These are phyloP conservation scores for Anguilla megastoma DNA, from an alignment of 2,797 vertebrate species.

Conservation along the genomic window DNA sequence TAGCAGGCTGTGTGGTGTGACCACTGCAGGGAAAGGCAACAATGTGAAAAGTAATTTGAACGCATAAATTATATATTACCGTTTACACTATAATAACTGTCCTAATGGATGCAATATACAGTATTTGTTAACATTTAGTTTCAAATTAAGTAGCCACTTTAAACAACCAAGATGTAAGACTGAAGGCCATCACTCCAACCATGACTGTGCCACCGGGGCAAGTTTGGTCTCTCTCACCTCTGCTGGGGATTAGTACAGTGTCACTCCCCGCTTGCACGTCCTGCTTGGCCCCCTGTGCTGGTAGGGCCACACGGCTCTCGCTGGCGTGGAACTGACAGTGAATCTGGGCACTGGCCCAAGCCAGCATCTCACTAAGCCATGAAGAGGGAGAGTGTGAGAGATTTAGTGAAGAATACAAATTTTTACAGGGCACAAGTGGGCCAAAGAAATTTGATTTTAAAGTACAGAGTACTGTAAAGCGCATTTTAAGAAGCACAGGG, in stretches of 20 bases:
- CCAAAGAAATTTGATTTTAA: not conserved
- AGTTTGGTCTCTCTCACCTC: conserved; percentile 75
- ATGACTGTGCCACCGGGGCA: not conserved
- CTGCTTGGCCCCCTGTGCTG: conserved; percentile 83
- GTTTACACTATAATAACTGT: not conserved
- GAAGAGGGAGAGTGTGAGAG: conserved; percentile 1
- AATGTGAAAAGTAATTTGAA: not conserved
- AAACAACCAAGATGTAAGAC: not conserved
- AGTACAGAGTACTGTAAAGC: too few relatives aligned
- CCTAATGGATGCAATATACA: not conserved
- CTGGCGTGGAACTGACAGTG: conserved; percentile 98
- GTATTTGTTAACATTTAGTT: not conserved
- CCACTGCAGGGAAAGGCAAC: not conserved
- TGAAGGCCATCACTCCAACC: not conserved
- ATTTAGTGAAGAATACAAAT: not conserved
- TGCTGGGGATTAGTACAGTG: conserved; percentile 94
- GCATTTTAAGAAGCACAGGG: too few relatives aligned
- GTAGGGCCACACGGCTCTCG: conserved; percentile 86
- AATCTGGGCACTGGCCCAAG: conserved; percentile 97
- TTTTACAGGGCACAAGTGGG: not conserved
- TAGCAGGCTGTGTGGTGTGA: not conserved
- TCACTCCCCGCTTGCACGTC: conserved; percentile 95
- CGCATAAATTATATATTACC: not conserved
- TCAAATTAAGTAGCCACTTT: not conserved
- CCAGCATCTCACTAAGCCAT: conserved; percentile 87